Base-by-base conservation (phyloP, 2,888 invertebrate genomes). In the Apotomis capreana region DNA sequence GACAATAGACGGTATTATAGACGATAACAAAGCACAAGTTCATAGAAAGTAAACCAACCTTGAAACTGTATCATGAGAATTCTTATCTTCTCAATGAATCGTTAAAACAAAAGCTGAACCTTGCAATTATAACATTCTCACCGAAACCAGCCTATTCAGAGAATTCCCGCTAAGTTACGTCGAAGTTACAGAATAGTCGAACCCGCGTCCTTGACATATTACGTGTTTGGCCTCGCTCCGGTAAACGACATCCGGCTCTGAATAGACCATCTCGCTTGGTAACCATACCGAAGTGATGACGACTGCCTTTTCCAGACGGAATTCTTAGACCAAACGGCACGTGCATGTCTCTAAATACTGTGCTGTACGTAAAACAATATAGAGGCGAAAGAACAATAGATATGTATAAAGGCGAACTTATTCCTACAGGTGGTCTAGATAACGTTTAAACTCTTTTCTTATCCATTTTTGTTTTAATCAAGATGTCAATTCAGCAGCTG, bases 221-320 rank as follows among this genome's bases (percentile, higher is more conserved):
- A 75, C 75, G 74, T 70, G 71, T 68, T 73, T 63, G 81, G 75
- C 84, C 84, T 86, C 80, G 85, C 84, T 83, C 84, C 78, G 81
- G 76, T 82, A 83, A 82, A 79, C 76, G 75, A 80, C 81, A 84
- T 85, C 83, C 84, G 83, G 79, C 77, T 83, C 36, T 52, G 37
- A 58, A 67, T 58, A 67, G 36, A 6, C 44, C 26, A 4, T 51
- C 49, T 46, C 8, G 55, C 12, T 49, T 9, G 49, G 9, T 40
- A 40, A 61, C 65, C 15, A 55, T 62, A 37, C 55, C 57, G 55
- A 36, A 36, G 26, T 46, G 26, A 13, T 64, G 55, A 55, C 26
- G 54, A 3, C 46, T 65, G 65, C 46, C 26, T 57, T 65, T 65
- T 65, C 65, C 65, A 49, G 57, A 10, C 9, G 6, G 8, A 49